Evolutionary conservation across 1,140 invertebrate species (phyloP).

Genomic region (Microplitis mediator): DNA sequence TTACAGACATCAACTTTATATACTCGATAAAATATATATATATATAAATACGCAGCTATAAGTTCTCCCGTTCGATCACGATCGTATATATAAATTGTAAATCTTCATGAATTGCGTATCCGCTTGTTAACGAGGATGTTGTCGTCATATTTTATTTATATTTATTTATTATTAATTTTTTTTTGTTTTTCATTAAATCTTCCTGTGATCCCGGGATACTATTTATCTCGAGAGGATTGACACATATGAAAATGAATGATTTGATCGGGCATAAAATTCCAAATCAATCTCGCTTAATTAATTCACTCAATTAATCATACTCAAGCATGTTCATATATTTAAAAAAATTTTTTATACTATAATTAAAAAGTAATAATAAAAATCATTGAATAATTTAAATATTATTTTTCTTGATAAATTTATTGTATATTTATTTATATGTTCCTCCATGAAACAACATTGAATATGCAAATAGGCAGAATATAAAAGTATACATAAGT

Average conservation of each 20-base stretch:
- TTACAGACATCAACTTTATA: background rate
- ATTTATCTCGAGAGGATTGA: background rate
- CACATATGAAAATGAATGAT: background rate
- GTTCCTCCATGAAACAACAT: background rate
- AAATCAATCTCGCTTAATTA: background rate
- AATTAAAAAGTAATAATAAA: too few relatives aligned
- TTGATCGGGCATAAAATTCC: background rate
- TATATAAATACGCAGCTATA: background rate
- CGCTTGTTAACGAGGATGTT: slow-evolving; percentile 19
- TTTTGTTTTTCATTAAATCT: background rate
- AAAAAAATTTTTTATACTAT: too few relatives aligned
- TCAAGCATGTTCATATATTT: background rate
- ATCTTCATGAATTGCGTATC: slow-evolving; percentile 21
- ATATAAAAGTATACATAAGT: background rate
- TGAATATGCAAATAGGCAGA: background rate
- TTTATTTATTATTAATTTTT: background rate
- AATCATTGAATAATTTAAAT: background rate
- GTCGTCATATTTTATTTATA: background rate
- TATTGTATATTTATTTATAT: background rate
- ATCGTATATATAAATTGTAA: slow-evolving; percentile 21
- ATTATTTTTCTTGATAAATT: background rate
- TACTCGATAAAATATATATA: background rate
- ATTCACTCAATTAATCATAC: background rate
- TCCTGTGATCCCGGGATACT: background rate
- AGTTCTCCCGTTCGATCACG: background rate